Evolutionary conservation across 1,140 invertebrate species (phyloP), one percentile per base, ranked within the genome.

Genomic region (Cyclargus thomasi): DNA sequence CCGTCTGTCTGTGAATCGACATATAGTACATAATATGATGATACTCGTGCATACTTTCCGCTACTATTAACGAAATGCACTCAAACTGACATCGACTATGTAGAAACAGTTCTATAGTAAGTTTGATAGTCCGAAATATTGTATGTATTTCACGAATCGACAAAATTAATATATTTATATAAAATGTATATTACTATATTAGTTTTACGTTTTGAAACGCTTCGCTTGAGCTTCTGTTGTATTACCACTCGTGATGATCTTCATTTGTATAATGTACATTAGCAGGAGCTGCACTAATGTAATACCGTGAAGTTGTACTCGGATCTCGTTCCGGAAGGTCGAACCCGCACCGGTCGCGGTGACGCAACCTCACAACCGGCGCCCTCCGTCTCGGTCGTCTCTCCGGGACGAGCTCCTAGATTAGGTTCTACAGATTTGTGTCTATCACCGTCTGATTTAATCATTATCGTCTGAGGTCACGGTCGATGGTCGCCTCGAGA

Each of bases 171-270:
- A 59, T 20, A 59, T 21, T 21, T 20, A 21, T 21, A 59, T 11
- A 20, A 20, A 59, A 18, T 18, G 10, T 21, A 21, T 20, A 11
- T 18, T 20, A 20, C 21, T 20, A 20, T 59, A 59, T 59, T 59
- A 11, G 18, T 59, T 59, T 59, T 59, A 18, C 10, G 20, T 18
- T 59, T 59, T 59, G 55, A 21, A 59, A 59, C 20, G 55, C 55
- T 59, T 59, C 55, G 55, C 55, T 59, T 59, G 20, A 59, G 55
- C 55, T 59, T 59, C 20, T 59, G 20, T 21, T 59, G 55, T 59
- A 11, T 20, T 59, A 21, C 18, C 6, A 20, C 11, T 20, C 11
- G 20, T 59, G 55, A 59, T 18, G 17, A 18, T 20, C 8, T 20
- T 55, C n/a, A 20, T 22, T 21, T 21, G 55, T 59, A 59, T 21